phyloP scores from a whole-genome alignment of 2,797 vertebrate species.

The Amphiprion clarkii region DNA sequence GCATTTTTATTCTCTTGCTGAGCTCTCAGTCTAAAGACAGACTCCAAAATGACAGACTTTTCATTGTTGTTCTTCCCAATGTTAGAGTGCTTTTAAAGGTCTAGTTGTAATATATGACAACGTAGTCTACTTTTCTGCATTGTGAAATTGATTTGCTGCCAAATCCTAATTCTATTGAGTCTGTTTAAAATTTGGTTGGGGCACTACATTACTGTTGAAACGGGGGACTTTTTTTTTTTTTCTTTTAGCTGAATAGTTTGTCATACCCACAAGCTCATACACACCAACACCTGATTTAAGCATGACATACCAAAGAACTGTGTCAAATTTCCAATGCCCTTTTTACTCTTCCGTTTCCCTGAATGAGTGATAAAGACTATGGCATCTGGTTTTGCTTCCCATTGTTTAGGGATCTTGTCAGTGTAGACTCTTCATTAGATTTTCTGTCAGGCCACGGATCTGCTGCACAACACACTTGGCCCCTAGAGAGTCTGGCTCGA shows the following conservation, averaged over 20 bases:
- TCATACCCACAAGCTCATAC: slow-evolving; percentile 7
- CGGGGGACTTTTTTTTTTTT: slow-evolving; percentile 13
- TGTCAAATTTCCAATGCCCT: slow-evolving; percentile 28
- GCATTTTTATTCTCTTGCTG: slow-evolving; percentile 51
- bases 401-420: slow-evolving; percentile 57
- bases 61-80: slow-evolving; percentile 29
- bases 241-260: background rate
- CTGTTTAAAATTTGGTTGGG: slow-evolving; percentile 20
- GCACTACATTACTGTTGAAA: slow-evolving; percentile 11
- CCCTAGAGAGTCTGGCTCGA: slow-evolving; percentile 66
- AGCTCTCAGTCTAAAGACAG: slow-evolving; percentile 30
- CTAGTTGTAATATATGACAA: slow-evolving; percentile 32
- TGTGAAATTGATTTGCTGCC: slow-evolving; percentile 43
- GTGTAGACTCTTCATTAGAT: slow-evolving; percentile 63
- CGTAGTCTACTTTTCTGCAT: slow-evolving; percentile 25
- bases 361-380: slow-evolving; percentile 49
- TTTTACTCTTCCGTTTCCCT: slow-evolving; percentile 33
- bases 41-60: slow-evolving; percentile 37
- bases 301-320: slow-evolving; percentile 30
- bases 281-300: slow-evolving; percentile 7
- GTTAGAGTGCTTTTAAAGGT: slow-evolving; percentile 45
- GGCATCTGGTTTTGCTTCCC: slow-evolving; percentile 44
- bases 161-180: slow-evolving; percentile 25
- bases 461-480: slow-evolving; percentile 57
- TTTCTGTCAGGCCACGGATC: slow-evolving; percentile 64